Evolutionary conservation across 1,140 invertebrate genomes (phyloP).

Genomic region (Cydia splendana): DNA sequence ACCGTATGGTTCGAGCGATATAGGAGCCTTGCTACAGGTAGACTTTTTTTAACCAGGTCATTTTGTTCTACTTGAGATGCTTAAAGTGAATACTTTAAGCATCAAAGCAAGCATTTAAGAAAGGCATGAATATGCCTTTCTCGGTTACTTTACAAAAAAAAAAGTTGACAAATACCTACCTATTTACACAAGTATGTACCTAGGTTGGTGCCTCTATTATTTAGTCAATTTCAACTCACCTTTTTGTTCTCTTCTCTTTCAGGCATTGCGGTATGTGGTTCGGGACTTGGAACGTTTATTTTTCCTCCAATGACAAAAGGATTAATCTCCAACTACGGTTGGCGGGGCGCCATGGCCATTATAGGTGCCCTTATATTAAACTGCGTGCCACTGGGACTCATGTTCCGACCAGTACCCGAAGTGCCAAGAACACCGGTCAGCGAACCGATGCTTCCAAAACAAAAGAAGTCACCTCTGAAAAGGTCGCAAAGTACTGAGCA

Average conservation of each 20-base stretch:
- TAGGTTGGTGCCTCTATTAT: too few relatives aligned
- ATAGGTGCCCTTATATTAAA: slow-evolving; percentile 90
- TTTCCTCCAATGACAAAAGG: slow-evolving; percentile 88
- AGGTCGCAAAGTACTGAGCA: slow-evolving; percentile 81
- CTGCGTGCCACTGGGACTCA: slow-evolving; percentile 90
- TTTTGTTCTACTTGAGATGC: neutral
- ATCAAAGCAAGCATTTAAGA: too few relatives aligned
- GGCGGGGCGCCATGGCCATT: slow-evolving; percentile 89
- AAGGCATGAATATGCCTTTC: too few relatives aligned
- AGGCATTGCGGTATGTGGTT: slow-evolving; percentile 95
- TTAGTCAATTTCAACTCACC: neutral
- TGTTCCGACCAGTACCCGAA: slow-evolving; percentile 86
- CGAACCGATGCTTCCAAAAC: slow-evolving; percentile 69
- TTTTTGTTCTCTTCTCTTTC: slow-evolving; percentile 42
- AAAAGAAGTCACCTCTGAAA: slow-evolving; percentile 69
- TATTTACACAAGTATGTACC: too few relatives aligned
- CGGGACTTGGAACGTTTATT: slow-evolving; percentile 92
- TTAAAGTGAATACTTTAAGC: too few relatives aligned
- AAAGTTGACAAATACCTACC: too few relatives aligned
- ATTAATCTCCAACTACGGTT: slow-evolving; percentile 83
- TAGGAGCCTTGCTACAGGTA: slow-evolving; percentile 91
- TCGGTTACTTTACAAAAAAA: too few relatives aligned
- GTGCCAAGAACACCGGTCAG: slow-evolving; percentile 64
- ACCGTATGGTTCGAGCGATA: slow-evolving; percentile 96
- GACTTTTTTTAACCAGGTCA: slow-evolving; percentile 64